These are phyloP conservation scores for Epirrita christyi DNA, from an alignment of 2,888 invertebrate species.

Conservation along the genomic window DNA sequence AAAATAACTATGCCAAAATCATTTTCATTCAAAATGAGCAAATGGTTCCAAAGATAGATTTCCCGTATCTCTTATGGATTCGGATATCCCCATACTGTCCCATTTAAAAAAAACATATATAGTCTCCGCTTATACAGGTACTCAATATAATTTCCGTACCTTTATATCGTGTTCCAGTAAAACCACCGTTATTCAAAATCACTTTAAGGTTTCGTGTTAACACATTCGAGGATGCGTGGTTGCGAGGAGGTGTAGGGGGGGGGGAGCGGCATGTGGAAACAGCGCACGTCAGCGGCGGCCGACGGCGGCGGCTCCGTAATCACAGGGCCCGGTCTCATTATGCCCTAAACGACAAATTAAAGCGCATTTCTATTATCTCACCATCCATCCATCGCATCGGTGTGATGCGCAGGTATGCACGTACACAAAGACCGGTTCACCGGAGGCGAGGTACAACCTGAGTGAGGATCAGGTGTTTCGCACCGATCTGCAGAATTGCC, in stretches of 20 bases:
- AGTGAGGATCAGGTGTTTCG: constrained; percentile 51
- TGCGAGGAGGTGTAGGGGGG: constrained; percentile 50
- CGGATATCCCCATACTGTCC: too few relatives aligned
- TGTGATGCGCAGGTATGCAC: constrained; percentile 58
- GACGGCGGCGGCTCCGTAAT: constrained; percentile 83
- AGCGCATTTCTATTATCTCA: constrained; percentile 83
- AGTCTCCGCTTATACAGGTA: too few relatives aligned
- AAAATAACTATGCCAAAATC: too few relatives aligned
- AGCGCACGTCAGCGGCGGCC: constrained; percentile 82
- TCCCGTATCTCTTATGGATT: too few relatives aligned
- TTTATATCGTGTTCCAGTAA: neutral
- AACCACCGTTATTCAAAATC: constrained; percentile 32
- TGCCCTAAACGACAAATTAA: constrained; percentile 85
- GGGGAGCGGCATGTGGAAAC: constrained; percentile 64
- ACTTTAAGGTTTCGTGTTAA: constrained; percentile 47
- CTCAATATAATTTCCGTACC: neutral
- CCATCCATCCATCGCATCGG: constrained; percentile 63
- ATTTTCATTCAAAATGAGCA: too few relatives aligned
- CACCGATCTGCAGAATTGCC: constrained; percentile 55
- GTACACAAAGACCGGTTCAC: constrained; percentile 59
- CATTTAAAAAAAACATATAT: too few relatives aligned
- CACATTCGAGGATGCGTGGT: constrained; percentile 58
- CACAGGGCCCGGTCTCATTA: constrained; percentile 84
- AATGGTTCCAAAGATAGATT: too few relatives aligned
- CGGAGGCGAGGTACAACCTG: constrained; percentile 37